These are phyloP conservation scores for Apodemus agrarius DNA, from an alignment of 2,797 vertebrate genomes.

Conservation along the genomic window DNA sequence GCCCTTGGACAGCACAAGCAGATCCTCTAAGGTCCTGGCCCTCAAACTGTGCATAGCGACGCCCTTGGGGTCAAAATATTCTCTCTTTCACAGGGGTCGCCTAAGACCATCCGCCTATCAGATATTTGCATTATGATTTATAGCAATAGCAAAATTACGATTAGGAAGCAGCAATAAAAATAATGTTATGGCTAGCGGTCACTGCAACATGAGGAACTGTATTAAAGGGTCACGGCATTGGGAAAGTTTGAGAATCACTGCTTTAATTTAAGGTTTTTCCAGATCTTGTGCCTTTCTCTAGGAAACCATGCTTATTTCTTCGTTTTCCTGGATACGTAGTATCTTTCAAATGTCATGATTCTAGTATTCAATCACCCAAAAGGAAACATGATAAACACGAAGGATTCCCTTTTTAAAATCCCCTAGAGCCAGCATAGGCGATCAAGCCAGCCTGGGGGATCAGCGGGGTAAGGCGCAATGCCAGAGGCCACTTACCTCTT, in stretches of 20 bases:
- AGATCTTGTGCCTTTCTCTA: not conserved
- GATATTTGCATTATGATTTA: not conserved
- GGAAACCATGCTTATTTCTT: not conserved
- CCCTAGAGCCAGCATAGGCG: not conserved
- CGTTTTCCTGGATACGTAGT: not conserved
- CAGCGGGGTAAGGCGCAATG: fast-evolving
- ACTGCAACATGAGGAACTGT: not conserved
- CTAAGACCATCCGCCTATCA: not conserved
- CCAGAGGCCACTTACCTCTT: not conserved
- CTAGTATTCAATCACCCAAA: not conserved
- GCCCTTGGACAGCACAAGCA: not conserved
- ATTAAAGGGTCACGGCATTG: too few relatives aligned
- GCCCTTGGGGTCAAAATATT: not conserved
- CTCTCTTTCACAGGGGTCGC: not conserved
- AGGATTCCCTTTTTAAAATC: not conserved
- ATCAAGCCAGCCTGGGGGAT: not conserved
- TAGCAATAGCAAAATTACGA: not conserved
- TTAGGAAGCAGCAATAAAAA: not conserved
- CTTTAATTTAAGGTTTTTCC: not conserved
- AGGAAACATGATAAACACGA: not conserved
- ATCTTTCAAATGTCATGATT: not conserved
- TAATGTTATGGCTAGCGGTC: not conserved
- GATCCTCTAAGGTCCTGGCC: not conserved
- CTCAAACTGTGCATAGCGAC: too few relatives aligned
- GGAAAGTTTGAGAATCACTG: not conserved